phyloP scores from a whole-genome alignment of 64 coral and sea anemone genomes.

The Actinia tenebrosa region DNA sequence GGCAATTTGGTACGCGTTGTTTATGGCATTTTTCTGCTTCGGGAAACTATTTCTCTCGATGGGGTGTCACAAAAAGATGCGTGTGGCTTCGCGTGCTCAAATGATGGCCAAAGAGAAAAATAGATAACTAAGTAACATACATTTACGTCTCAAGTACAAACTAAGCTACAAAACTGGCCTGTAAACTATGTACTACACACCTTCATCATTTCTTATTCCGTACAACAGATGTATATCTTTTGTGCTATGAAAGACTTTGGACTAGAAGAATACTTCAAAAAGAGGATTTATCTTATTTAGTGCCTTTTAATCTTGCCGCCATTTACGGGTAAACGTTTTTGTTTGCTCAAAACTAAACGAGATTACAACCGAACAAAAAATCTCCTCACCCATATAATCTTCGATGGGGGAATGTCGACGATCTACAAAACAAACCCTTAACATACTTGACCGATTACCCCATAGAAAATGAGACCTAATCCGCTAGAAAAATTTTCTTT shows the following conservation, averaged over 20 bases:
- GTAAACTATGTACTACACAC: too few species aligned
- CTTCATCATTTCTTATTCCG: too few species aligned
- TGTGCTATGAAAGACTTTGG: not conserved
- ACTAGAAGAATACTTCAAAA: not conserved
- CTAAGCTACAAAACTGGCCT: too few species aligned
- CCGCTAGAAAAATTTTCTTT: not conserved
- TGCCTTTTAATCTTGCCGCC: not conserved
- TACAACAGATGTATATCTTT: too few species aligned
- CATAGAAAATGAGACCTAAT: not conserved
- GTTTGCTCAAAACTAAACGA: not conserved
- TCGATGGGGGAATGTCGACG: not conserved
- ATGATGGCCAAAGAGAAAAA: not conserved
- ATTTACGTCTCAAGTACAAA: too few species aligned
- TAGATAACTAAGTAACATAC: too few species aligned
- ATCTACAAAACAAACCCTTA: not conserved
- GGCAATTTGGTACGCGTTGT: conserved; percentile 10
- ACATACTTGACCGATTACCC: conserved; percentile 1
- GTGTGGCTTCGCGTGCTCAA: conserved; percentile 12
- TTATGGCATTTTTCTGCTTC: conserved; percentile 20
- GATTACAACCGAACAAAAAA: not conserved
- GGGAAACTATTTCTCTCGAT: not conserved
- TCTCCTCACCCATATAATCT: not conserved
- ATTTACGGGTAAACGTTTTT: not conserved
- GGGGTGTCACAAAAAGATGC: not conserved
- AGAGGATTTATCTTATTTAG: not conserved